These are phyloP conservation scores for Lepus oiostolus DNA, from an alignment of 2,797 vertebrate species.

Conservation along the genomic window DNA sequence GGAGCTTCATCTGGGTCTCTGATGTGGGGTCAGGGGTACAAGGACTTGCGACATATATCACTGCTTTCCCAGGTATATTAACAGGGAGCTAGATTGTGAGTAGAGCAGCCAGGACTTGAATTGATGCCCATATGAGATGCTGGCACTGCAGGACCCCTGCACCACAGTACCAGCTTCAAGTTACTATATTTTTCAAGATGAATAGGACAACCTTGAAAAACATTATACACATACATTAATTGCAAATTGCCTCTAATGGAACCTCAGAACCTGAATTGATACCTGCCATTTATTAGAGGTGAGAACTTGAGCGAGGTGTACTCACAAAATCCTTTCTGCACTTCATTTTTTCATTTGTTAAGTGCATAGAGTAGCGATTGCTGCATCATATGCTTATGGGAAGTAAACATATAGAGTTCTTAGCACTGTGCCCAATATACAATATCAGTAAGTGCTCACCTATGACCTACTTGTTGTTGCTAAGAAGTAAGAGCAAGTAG, in stretches of 20 bases:
- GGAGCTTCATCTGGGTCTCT: too few species aligned
- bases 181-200: background rate
- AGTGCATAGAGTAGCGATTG: background rate
- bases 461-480: background rate
- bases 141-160: too few species aligned
- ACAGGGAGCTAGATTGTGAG: too few species aligned
- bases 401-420: conserved; percentile 6
- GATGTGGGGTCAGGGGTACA: too few species aligned
- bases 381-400: background rate
- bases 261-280: conserved; percentile 14
- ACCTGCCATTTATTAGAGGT: background rate
- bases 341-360: background rate
- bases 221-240: background rate
- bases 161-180: too few species aligned
- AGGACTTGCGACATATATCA: too few species aligned
- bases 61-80: too few species aligned
- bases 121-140: too few species aligned
- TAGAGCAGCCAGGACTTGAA: too few species aligned
- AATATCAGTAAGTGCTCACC: background rate
- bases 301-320: background rate
- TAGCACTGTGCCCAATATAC: background rate
- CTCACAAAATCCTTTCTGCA: background rate
- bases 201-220: background rate
- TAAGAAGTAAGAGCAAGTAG: background rate
- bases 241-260: background rate